Evolutionary conservation across 2,888 invertebrate species (phyloP), one percentile per base, ranked within the genome.

Genomic region (Clistopyga incitator): DNA sequence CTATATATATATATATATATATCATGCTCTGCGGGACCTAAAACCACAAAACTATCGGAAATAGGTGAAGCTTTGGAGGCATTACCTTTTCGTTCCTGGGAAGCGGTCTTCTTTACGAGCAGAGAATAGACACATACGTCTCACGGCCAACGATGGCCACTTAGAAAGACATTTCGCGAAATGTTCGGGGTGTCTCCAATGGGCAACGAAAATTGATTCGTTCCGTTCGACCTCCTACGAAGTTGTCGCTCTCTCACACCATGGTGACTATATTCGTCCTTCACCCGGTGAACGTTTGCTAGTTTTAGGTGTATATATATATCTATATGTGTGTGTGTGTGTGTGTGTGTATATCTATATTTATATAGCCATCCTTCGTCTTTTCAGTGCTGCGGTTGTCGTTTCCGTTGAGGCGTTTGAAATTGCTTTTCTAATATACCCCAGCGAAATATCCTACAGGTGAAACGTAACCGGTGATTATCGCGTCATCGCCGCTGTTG

Each of bases 1-100:
- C 64, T 23, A 54, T 38, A 4, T 38, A 38, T 38, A 38, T 38
- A 38, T 38, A 8, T 38, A 8, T 10, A 38, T 38, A 8, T 10
- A 71, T 77, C 67, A 64, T 34, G 71, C 29, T 34, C 71, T 47
- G 25, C 20, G 68, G 85, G 56, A 61, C 47, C 70, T 50, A 74
- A 83, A 84, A 90, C 92, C 92, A 85, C 91, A 92, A 91, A 85
- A 90, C 88, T 87, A 90, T 92, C 90, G 90, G 89, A 90, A 91
- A 91, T 91, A 89, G 88, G 89, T 77, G 82, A 88, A 88, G 85
- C 84, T 77, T 68, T 72, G 71, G 85, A 77, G 15, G 56, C 42
- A 20, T 38, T 23, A 23, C 65, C 25, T 38, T 65, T 72, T 78
- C 64, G 74, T 80, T 82, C 67, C 67, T 61, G 77, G 65, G 82